phyloP scores from a whole-genome alignment of 1,140 invertebrate genomes.

The Drosophila equinoxialis region DNA sequence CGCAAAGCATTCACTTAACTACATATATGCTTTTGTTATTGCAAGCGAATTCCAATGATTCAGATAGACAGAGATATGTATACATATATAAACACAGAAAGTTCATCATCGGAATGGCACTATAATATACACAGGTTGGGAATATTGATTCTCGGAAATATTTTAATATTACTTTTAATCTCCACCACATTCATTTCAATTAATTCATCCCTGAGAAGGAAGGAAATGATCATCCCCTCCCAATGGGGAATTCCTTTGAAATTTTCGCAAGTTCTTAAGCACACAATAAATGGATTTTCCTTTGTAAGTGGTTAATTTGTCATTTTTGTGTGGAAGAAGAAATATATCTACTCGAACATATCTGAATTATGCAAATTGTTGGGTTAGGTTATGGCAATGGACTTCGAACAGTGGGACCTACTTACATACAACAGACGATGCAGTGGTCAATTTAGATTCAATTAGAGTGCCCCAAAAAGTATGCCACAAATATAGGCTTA shows the following conservation, averaged over 20 bases:
- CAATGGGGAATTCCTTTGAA: not conserved
- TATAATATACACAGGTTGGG: too few species aligned
- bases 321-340: too few species aligned
- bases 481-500: not conserved
- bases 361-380: too few species aligned
- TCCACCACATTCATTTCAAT: not conserved
- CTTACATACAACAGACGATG: too few species aligned
- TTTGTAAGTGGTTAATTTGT: conserved; percentile 21
- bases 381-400: too few species aligned
- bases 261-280: not conserved
- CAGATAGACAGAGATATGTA: conserved; percentile 29
- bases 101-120: too few species aligned
- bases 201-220: not conserved
- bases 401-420: too few species aligned
- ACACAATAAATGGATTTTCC: not conserved
- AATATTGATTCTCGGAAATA: not conserved
- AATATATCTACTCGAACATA: too few species aligned
- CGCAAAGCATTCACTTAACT: not conserved
- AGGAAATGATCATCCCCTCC: not conserved
- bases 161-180: not conserved
- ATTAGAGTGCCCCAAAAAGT: not conserved
- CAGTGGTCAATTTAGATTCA: too few species aligned
- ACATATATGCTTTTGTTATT: not conserved
- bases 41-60: conserved; percentile 51
- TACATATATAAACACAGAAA: conserved; percentile 30